Base-by-base conservation (phyloP, 2,797 vertebrate genomes). In the Gymnoscopelus microlampas region DNA sequence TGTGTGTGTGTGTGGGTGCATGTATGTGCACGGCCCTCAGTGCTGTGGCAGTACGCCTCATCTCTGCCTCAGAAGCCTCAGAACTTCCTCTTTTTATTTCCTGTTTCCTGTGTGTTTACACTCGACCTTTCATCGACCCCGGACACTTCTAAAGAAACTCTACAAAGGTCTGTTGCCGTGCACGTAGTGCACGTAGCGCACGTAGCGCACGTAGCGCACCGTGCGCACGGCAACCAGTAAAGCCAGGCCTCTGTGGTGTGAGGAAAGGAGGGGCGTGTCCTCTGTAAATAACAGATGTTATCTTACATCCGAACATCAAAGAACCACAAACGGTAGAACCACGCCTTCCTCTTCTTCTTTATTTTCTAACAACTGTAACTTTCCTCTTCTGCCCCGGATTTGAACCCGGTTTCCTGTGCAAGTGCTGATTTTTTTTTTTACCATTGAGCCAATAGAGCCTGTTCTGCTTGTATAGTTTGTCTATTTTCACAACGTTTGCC, bases 111-210 rank as follows among this genome's bases (percentile, higher is more conserved):
- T 35, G 61, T 19, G 1, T 61, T 14, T 63, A 13, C 1, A 4
- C 10, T 53, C 65, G 26, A 60, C 66, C 77, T 83, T 68, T 53
- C 15, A 51, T 7, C 80, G 77, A 84, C 73, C 72, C 35, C 0
- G 4, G 3, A 2, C 39, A 1, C 63, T 79, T 76, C 19, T 19
- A 23, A 57, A 73, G 56, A 53, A 24, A 35, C 50, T 12, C 55
- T 29, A 9, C 26, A 63, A 35, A 55, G 57, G 26, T 53, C 12
- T 56, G 50, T 39, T 5, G 32, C 32, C 68, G 26, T 55, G 56
- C 68, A 70, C 63, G 10, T 64, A 48, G n/a, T 39, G 13, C n/a
- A 47, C 53, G 32, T 29, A 69, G 24, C 54, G 55, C 68, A 70
- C 63, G 10, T 63, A 49, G n/a, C 24, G 13, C n/a, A 47, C 54